Percentiles rank a stretch among this genome's conserved stretches.
Conservation (phyloP, 1,140 invertebrate genomes). For the Anoplolepis gracilipes region DNA sequence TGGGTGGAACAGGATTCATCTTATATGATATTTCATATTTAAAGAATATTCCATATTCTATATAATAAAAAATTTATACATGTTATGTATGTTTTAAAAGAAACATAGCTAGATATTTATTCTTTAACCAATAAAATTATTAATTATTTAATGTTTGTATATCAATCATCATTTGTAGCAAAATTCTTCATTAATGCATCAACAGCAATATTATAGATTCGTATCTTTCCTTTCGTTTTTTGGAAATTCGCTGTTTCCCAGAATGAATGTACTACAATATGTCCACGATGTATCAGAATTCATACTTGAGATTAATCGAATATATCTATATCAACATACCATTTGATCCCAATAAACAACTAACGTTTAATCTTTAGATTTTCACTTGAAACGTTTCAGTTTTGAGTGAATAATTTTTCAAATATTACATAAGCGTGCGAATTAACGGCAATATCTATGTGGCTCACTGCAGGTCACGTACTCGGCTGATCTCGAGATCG, state of each 20-base stretch:
- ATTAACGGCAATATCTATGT: slow-evolving; percentile 24
- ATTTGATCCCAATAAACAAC: slow-evolving; percentile 6
- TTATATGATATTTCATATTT: no score
- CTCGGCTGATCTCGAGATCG: slow-evolving; percentile 93
- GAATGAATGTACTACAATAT: slow-evolving; percentile 34
- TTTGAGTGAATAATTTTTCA: neutral
- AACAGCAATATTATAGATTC: slow-evolving; percentile 61
- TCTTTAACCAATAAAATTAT: neutral
- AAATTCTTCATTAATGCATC: slow-evolving; percentile 37
- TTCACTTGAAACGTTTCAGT: no score
- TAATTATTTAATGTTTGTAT: neutral
- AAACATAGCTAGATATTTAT: neutral
- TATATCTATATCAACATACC: slow-evolving; percentile 30
- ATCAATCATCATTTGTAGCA: neutral
- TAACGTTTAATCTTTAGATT: neutral
- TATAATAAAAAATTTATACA: no score
- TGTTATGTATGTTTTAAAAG: no score
- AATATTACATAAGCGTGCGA: neutral
- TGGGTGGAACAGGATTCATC: no score
- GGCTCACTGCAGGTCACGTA: slow-evolving; percentile 83
- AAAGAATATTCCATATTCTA: no score
- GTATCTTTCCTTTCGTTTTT: slow-evolving; percentile 69
- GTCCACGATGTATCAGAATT: slow-evolving; percentile 55
- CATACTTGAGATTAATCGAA: neutral
- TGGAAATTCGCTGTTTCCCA: slow-evolving; percentile 43